These are phyloP conservation scores for Microtus oregoni DNA, from an alignment of 2,113 vertebrate species.

Conservation along the genomic window DNA sequence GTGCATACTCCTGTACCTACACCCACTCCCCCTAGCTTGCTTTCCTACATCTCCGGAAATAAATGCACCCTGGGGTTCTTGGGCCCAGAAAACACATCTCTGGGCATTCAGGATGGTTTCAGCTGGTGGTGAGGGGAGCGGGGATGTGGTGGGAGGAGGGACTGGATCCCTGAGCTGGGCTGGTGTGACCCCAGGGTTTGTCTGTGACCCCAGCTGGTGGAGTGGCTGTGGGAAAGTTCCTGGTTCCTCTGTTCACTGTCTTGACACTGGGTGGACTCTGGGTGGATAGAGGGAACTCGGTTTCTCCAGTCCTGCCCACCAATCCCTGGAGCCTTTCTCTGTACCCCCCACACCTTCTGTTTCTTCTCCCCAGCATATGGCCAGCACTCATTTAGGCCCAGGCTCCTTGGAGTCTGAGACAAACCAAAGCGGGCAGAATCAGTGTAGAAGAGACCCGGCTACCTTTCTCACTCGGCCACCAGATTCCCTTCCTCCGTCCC, in stretches of 20 bases:
- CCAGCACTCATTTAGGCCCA: background rate
- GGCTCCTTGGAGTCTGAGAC: background rate
- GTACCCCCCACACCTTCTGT: background rate
- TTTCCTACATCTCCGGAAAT: background rate
- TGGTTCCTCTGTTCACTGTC: fast-evolving
- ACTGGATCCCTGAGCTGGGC: background rate
- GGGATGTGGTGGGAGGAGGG: background rate
- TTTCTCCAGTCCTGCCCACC: fast-evolving
- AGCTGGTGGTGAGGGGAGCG: background rate
- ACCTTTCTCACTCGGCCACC: background rate
- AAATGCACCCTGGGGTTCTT: fast-evolving
- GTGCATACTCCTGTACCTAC: too few species aligned
- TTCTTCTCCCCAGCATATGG: background rate
- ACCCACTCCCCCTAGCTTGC: background rate
- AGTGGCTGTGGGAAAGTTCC: background rate
- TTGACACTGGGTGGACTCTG: background rate
- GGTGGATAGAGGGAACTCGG: fast-evolving
- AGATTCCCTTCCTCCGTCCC: background rate
- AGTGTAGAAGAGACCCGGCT: background rate
- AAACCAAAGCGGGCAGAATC: background rate
- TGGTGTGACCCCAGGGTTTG: background rate
- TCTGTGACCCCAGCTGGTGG: too few species aligned
- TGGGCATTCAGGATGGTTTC: background rate
- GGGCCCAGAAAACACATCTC: background rate
- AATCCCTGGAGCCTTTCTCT: background rate